Conservation (phyloP, 2,797 vertebrate species). For the Propithecus deckenii region DNA sequence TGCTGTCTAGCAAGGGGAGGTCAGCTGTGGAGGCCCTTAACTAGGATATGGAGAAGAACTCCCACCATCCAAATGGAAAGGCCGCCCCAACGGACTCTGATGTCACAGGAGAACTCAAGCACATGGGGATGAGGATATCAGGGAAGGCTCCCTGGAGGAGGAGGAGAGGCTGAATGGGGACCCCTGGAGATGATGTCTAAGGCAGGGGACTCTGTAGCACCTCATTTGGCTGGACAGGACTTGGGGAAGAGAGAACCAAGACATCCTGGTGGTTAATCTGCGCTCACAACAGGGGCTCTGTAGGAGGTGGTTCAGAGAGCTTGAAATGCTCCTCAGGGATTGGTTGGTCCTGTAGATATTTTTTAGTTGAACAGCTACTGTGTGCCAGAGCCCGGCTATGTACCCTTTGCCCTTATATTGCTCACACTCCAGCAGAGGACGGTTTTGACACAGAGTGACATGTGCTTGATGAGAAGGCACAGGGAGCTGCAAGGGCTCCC, state of each 20-base stretch:
- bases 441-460: neutral
- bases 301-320: neutral
- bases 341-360: neutral
- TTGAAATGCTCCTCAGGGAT: neutral
- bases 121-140: neutral
- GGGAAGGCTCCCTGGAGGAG: neutral
- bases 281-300: neutral
- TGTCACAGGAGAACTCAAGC: neutral
- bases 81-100: neutral
- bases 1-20: accelerated
- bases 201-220: neutral
- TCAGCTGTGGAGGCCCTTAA: neutral
- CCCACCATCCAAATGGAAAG: neutral
- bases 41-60: neutral
- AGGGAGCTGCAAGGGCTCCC: neutral
- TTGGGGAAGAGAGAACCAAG: neutral
- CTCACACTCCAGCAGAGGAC: neutral
- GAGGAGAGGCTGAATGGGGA: neutral
- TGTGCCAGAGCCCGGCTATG: neutral
- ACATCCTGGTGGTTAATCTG: neutral
- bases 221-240: neutral
- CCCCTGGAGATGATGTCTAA: neutral
- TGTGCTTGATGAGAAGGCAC: neutral
- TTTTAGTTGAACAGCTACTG: neutral
- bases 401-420: neutral